A percentile compares a stretch with the other conserved stretches of the same genome.
Evolutionary conservation across 1,140 invertebrate species (phyloP).

Genomic region (Drosophila mayri): DNA sequence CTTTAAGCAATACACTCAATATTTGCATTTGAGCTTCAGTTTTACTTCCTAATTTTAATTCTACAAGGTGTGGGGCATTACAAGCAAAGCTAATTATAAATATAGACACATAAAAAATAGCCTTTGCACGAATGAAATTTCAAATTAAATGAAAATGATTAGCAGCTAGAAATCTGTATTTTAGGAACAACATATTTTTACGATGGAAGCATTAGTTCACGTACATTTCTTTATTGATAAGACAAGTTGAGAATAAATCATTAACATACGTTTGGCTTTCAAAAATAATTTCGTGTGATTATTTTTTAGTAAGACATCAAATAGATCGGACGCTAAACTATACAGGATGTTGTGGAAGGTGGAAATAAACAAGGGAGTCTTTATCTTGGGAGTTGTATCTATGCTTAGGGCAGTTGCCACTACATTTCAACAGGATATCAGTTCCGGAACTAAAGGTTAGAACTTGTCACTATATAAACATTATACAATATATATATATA

Average conservation of each 20-base stretch:
- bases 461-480: not conserved
- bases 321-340: not conserved
- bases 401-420: not conserved
- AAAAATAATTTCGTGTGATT: not conserved
- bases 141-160: not conserved
- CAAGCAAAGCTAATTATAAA: no score
- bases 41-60: not conserved
- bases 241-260: not conserved
- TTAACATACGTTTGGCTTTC: not conserved
- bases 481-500: no score
- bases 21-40: conserved; percentile 1
- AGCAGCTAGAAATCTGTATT: no score
- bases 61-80: not conserved
- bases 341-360: not conserved
- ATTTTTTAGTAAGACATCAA: not conserved
- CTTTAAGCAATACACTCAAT: conserved; percentile 7
- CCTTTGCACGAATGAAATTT: no score
- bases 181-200: not conserved
- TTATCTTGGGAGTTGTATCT: not conserved
- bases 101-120: no score
- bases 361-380: not conserved
- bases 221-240: not conserved
- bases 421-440: no score
- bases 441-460: not conserved
- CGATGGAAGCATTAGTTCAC: no score